A percentile compares a stretch with the other conserved stretches of the same genome.
These are phyloP conservation scores for Cairina moschata DNA, from an alignment of 2,113 vertebrate genomes.

Conservation along the genomic window DNA sequence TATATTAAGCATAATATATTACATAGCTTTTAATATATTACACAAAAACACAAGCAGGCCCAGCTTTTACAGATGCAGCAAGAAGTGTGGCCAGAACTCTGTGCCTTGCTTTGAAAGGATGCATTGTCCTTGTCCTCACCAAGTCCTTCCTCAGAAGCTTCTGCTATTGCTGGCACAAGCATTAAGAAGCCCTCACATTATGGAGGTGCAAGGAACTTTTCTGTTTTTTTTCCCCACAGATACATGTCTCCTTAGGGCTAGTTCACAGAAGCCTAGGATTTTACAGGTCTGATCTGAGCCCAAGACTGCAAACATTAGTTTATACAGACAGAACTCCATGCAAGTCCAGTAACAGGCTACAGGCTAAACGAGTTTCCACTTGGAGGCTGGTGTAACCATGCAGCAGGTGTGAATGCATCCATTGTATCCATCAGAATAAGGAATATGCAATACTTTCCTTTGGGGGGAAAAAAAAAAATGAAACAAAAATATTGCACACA, in stretches of 20 bases:
- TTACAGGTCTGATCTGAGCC: conserved; percentile 24
- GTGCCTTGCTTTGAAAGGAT: background rate
- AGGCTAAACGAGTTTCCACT: conserved; percentile 7
- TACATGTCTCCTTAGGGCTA: background rate
- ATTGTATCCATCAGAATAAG: conserved; percentile 25
- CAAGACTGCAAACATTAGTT: conserved; percentile 21
- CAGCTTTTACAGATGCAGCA: background rate
- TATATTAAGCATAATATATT: no score
- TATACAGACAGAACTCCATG: conserved; percentile 15
- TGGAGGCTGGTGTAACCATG: background rate
- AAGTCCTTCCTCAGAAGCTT: background rate
- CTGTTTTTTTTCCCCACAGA: background rate
- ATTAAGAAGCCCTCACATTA: background rate
- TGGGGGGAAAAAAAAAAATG: background rate
- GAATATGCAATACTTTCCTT: background rate
- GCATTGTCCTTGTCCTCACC: background rate
- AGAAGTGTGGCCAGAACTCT: background rate
- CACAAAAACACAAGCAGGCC: background rate
- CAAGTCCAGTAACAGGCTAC: background rate
- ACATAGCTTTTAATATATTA: background rate
- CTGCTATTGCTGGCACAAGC: background rate
- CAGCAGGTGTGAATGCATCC: conserved; percentile 43
- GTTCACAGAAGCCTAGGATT: background rate
- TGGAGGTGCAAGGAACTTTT: background rate
- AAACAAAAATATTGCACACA: background rate